Conservation (phyloP, 2,888 invertebrate species). For the Euspilapteryx auroguttella region DNA sequence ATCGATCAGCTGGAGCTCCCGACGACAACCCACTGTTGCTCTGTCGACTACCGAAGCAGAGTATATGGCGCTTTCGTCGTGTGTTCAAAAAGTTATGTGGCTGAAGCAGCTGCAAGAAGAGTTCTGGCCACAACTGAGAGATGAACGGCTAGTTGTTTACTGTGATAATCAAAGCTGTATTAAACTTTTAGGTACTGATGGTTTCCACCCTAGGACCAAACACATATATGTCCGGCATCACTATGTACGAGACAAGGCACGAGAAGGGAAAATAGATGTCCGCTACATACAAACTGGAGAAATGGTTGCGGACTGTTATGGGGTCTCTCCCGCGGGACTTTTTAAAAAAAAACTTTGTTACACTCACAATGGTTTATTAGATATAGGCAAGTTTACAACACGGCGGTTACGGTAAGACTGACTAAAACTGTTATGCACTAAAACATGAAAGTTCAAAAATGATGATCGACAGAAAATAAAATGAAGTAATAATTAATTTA, state of each 20-base stretch:
- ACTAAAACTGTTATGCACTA: too few relatives aligned
- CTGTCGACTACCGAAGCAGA: neutral
- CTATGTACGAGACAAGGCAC: conserved; percentile 8
- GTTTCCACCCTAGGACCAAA: conserved; percentile 1
- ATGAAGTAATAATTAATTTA: too few relatives aligned
- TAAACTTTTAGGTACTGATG: neutral
- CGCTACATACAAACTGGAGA: conserved; percentile 6
- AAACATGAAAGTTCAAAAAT: too few relatives aligned
- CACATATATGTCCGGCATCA: conserved; percentile 9
- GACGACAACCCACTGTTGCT: neutral
- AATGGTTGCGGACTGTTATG: conserved; percentile 10
- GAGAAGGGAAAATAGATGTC: conserved; percentile 5
- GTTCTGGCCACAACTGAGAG: neutral
- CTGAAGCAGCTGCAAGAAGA: too few relatives aligned
- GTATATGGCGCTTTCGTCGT: neutral
- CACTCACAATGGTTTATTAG: too few relatives aligned
- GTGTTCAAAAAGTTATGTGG: neutral
- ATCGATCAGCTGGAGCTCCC: conserved; percentile 9
- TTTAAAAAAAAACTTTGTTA: too few relatives aligned
- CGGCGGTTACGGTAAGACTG: too few relatives aligned
- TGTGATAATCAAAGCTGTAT: neutral
- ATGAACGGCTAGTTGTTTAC: neutral
- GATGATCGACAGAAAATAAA: too few relatives aligned
- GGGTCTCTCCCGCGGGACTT: too few relatives aligned
- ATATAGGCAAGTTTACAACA: too few relatives aligned